Evolutionary conservation across 1,140 invertebrate species (phyloP), one percentile per base, ranked within the genome.

Genomic region (Alviniconcha marisindica): DNA sequence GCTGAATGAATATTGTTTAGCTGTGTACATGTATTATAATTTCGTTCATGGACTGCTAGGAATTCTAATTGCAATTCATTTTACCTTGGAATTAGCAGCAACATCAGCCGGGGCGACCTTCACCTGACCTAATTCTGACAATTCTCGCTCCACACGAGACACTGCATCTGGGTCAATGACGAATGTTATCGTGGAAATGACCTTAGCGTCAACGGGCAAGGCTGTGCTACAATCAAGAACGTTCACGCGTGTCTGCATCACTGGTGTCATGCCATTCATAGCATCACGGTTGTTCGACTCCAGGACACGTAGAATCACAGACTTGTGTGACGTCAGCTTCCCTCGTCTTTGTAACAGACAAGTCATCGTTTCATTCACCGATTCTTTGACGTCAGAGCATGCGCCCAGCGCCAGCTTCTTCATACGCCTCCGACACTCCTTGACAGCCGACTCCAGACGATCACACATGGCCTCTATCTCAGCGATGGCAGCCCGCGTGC

Each of bases 251-350:
- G 54, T 21, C 54, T 56, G 5, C 54, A 56, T 10, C 5, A n/a
- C 21, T n/a, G 54, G 18, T 3, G n/a, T 21, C 54, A 56, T 56
- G 3, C 2, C n/a, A n/a, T 56, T n/a, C 18, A 56, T n/a, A 2
- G n/a, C 38, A 21, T 42, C 71, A 1, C 38, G 71, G 71, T 44
- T 40, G 36, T 44, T 24, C 71, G 7, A 1, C 33, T 24, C 38
- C 18, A n/a, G 38, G 18, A n/a, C 71, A 21, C n/a, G 71, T 38
- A 33, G 42, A 15, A 74, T 28, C 4, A 74, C 42, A 15, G 15
- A 21, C 15, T 42, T 74, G 71, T 74, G 71, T 21, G 71, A 36
- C 31, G 31, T 40, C 71, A 74, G 38, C n/a, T 74, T 74, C 36
- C 24, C 71, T 42, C 24, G 14, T 21, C 38, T 33, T 24, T 42